Conservation (phyloP, 1,140 invertebrate genomes). For the Eupristina koningsbergeri region DNA sequence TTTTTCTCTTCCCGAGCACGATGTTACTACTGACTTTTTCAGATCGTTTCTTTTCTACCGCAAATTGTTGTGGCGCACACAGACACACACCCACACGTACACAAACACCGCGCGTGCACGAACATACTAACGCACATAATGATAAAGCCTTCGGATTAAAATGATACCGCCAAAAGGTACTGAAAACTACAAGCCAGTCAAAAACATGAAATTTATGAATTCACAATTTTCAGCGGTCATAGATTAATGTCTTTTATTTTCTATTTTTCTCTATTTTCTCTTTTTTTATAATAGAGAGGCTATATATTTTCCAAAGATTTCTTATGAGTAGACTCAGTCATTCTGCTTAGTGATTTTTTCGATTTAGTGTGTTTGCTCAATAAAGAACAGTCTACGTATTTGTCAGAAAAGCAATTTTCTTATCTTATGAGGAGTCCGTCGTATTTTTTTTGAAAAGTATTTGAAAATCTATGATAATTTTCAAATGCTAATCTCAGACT, state of each 20-base stretch:
- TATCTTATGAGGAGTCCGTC: no score
- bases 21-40: neutral
- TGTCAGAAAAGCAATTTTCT: neutral
- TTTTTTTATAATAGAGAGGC: neutral
- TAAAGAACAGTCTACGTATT: neutral
- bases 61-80: neutral
- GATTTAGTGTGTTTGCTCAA: neutral
- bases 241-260: neutral
- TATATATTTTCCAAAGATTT: neutral
- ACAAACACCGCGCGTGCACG: neutral
- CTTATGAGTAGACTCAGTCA: neutral
- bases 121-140: neutral
- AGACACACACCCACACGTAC: neutral
- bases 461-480: no score
- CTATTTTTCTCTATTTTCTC: neutral
- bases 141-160: constrained; percentile 13
- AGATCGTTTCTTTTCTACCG: neutral
- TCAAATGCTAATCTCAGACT: no score
- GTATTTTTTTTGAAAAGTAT: no score
- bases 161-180: constrained; percentile 12
- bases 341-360: neutral
- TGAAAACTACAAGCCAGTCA: neutral
- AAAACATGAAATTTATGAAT: neutral
- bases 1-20: neutral
- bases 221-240: neutral